phyloP scores from a whole-genome alignment of 2,113 vertebrate genomes.

The Drymodes brunneopygia region DNA sequence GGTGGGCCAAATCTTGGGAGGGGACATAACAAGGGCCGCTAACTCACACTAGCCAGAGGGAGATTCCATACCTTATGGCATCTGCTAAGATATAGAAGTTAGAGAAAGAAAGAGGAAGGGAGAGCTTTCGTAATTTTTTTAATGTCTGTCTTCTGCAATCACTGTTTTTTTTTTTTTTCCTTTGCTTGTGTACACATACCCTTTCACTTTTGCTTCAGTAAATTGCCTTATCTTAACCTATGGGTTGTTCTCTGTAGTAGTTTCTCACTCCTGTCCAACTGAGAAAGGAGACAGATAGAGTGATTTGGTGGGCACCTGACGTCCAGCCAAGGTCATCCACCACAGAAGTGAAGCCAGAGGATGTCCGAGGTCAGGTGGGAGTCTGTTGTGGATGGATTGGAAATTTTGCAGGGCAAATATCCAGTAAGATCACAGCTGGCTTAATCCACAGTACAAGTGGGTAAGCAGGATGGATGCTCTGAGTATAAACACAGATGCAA shows the following conservation, averaged over 20 bases:
- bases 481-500: background rate
- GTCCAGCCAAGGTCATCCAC: background rate
- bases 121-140: background rate
- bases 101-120: background rate
- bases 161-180: no score
- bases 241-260: background rate
- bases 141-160: background rate
- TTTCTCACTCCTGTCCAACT: background rate
- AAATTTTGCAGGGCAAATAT: background rate
- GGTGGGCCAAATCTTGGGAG: background rate
- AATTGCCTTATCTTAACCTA: background rate
- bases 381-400: background rate
- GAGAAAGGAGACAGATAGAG: background rate
- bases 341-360: rapidly evolving
- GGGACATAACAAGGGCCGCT: background rate
- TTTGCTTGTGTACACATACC: background rate
- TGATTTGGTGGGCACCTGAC: background rate
- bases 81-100: background rate
- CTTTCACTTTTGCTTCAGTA: background rate
- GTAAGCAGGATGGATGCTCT: background rate
- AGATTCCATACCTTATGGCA: no score
- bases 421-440: background rate
- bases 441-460: background rate
- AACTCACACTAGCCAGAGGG: no score
- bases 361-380: background rate